Base-by-base conservation (phyloP, 2,888 invertebrate genomes). In the Caradrina kadenii region DNA sequence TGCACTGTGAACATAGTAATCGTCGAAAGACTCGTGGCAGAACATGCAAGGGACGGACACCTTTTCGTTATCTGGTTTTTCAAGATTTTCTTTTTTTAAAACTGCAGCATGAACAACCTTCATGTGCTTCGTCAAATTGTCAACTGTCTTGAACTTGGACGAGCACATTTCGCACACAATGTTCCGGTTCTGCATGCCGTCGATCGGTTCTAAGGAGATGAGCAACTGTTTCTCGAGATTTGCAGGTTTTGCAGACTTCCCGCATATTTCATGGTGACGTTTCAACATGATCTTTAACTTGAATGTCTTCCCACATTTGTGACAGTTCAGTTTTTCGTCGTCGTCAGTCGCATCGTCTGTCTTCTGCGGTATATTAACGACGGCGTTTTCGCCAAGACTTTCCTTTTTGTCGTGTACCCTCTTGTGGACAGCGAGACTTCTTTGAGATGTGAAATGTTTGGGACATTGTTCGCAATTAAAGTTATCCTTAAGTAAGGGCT, bases 241-340 rank as follows among this genome's bases (percentile, higher is more conserved):
- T 3, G 79, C 73, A 6, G 87, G 86, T 4, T 21, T 61, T 2
- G 52, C 31, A 11, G 85, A 59, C 39, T 87, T 90, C 0, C 85
- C 85, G 69, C 96, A 96, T 0, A 87, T 70, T 15, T 93, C 93
- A 21, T 86, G 75, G 72, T 96, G 96, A 0, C 95, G 90, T 60
- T 95, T 96, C 59, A 96, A 79, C 96, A 96, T 96, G 63, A 96
- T 96, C 66, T 96, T 95, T 55, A 96, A 82, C 83, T 96, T 96
- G 79, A 96, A 96, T 0, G 89, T 90, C 76, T 93, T 95, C 0
- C 89, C 91, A 71, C 96, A 96, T 75, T 89, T 92, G 1, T 93
- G 89, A 67, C 96, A 96, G 10, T 80, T 85, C 17, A 93, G 81
- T 73, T 92, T 92, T 50, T 93, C 92, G 7, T 93, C 93, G 1